Evolutionary conservation across 92 coral and sea anemone genomes (phyloP).

Genomic region (Phenganax marumi): DNA sequence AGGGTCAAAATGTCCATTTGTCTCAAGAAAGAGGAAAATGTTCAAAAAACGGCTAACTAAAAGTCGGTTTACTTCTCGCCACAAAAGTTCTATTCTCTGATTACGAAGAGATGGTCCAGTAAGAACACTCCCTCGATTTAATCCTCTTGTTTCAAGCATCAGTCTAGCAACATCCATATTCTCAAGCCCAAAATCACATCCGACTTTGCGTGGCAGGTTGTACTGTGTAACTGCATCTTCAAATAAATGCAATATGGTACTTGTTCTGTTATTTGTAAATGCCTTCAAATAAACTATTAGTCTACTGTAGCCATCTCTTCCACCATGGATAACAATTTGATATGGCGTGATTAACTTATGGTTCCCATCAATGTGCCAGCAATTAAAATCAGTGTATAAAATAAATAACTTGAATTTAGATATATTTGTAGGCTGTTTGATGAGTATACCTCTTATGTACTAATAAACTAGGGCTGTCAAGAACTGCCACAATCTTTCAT

Average conservation of each 20-base stretch:
- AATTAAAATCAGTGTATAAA: not conserved
- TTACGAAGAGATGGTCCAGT: slow-evolving; percentile 55
- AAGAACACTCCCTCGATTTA: too few relatives aligned
- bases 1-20: slow-evolving; percentile 43
- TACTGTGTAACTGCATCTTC: slow-evolving; percentile 42
- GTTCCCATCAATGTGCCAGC: slow-evolving; percentile 16
- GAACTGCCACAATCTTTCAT: too few relatives aligned
- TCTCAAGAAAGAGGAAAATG: slow-evolving; percentile 51
- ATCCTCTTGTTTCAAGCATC: too few relatives aligned
- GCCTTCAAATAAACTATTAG: slow-evolving; percentile 56
- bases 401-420: too few relatives aligned
- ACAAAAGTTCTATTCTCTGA: slow-evolving; percentile 49
- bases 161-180: too few relatives aligned
- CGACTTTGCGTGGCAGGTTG: slow-evolving; percentile 62
- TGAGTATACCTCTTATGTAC: too few relatives aligned
- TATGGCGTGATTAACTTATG: too few relatives aligned
- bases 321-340: slow-evolving; percentile 70
- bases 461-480: too few relatives aligned
- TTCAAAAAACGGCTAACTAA: slow-evolving; percentile 42
- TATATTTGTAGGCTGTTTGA: too few relatives aligned
- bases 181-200: slow-evolving; percentile 65
- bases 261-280: slow-evolving; percentile 59
- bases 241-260: slow-evolving; percentile 50
- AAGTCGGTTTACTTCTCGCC: slow-evolving; percentile 9
- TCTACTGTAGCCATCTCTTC: slow-evolving; percentile 63